phyloP scores from a whole-genome alignment of 2,797 vertebrate genomes.

The Enteromius paludinosus region DNA sequence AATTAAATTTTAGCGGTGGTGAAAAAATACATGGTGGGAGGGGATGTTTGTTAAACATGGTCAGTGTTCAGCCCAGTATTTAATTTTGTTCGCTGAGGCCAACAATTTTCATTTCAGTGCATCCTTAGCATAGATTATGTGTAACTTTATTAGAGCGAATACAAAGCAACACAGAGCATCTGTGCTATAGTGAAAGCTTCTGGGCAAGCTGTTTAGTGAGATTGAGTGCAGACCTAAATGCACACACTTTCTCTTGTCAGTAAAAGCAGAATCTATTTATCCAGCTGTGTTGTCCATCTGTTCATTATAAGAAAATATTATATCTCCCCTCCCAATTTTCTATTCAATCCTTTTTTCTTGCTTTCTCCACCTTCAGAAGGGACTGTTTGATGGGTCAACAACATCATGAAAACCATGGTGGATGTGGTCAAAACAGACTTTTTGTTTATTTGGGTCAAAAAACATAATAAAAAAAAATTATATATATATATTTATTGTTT shows the following conservation, averaged over 20 bases:
- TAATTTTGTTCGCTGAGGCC: not conserved
- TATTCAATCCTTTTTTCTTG: not conserved
- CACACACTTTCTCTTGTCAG: not conserved
- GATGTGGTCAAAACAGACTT: not conserved
- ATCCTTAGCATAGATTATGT: not conserved
- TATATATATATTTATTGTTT: too few species aligned
- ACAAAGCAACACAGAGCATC: not conserved
- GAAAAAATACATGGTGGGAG: too few species aligned
- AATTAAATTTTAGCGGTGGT: too few species aligned
- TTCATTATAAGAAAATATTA: not conserved
- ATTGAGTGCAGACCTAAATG: not conserved
- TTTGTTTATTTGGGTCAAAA: not conserved
- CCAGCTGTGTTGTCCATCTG: conserved; percentile 12
- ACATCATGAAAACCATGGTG: not conserved
- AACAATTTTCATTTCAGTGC: not conserved
- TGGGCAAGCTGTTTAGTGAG: not conserved
- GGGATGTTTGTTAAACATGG: too few species aligned
- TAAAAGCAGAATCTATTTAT: not conserved
- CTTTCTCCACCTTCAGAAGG: not conserved
- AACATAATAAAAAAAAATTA: too few species aligned
- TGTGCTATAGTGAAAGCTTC: conserved; percentile 6
- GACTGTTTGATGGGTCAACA: not conserved
- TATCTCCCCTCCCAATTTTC: not conserved
- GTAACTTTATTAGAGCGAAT: not conserved
- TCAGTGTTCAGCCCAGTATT: not conserved